Percentiles rank a stretch among this genome's conserved stretches.
phyloP scores from a whole-genome alignment of 2,888 invertebrate species.

The Hofmannophila pseudospretella region DNA sequence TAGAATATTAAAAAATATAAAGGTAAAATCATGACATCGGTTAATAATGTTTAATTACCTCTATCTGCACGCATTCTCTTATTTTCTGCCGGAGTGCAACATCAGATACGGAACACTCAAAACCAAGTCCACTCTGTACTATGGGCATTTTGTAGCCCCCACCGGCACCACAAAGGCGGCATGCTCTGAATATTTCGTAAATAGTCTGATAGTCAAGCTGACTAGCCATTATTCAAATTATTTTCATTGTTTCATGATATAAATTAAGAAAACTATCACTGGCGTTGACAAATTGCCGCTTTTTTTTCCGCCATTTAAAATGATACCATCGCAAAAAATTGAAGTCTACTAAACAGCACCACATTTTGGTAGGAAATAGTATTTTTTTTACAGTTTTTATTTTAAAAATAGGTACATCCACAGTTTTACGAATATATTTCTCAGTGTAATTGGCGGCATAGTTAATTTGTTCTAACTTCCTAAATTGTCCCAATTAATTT shows the following conservation, averaged over 20 bases:
- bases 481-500: no score
- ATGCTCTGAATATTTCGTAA: constrained; percentile 66
- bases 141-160: constrained; percentile 75
- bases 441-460: no score
- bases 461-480: no score
- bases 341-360: no score
- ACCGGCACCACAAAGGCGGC: constrained; percentile 67
- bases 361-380: no score
- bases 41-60: constrained; percentile 42
- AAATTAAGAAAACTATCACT: not conserved
- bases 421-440: no score
- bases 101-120: constrained; percentile 33
- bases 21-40: no score
- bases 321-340: no score
- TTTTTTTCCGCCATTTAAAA: not conserved
- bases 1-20: constrained; percentile 7
- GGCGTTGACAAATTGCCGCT: not conserved
- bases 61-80: constrained; percentile 63
- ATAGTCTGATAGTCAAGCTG: constrained; percentile 45
- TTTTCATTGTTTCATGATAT: not conserved
- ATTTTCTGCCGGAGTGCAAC: constrained; percentile 61
- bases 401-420: no score
- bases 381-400: no score
- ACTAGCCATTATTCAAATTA: constrained; percentile 2
- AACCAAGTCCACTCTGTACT: constrained; percentile 52